A percentile compares a stretch with the other conserved stretches of the same genome.
phyloP scores from a whole-genome alignment of 2,888 invertebrate species.

The Nephrotoma guestfalica region DNA sequence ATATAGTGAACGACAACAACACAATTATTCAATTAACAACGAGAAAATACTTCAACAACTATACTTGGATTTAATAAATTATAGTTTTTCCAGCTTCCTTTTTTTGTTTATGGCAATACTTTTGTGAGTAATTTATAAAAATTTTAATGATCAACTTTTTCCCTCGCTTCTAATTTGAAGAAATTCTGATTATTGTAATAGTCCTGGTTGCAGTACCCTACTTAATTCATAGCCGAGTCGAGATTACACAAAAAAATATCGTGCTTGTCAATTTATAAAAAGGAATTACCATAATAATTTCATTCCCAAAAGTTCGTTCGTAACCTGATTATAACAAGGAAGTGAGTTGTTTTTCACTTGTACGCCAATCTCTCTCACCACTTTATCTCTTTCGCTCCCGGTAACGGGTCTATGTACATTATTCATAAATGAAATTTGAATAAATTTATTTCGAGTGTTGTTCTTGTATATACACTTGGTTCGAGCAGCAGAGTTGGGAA shows the following conservation, averaged over 20 bases:
- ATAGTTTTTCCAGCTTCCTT: neutral
- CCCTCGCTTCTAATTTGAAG: neutral
- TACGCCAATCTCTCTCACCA: neutral
- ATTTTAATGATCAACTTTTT: neutral
- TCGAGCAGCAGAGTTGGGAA: neutral
- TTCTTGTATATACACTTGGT: neutral
- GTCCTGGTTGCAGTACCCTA: neutral
- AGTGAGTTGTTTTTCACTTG: neutral
- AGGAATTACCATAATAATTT: neutral
- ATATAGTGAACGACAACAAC: neutral
- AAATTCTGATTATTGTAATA: neutral
- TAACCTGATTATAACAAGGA: neutral
- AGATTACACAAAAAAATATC: neutral
- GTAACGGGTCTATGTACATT: neutral
- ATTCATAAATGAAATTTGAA: neutral
- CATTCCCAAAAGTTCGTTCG: neutral
- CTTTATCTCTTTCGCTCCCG: neutral
- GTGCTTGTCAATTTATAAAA: neutral
- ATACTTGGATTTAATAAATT: neutral
- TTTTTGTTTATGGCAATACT: neutral
- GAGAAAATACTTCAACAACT: neutral
- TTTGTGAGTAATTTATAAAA: neutral
- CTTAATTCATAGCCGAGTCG: neutral
- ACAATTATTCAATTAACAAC: neutral
- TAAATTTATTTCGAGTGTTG: neutral